Conservation (phyloP, 2,888 invertebrate genomes). For the Spisula solida region DNA sequence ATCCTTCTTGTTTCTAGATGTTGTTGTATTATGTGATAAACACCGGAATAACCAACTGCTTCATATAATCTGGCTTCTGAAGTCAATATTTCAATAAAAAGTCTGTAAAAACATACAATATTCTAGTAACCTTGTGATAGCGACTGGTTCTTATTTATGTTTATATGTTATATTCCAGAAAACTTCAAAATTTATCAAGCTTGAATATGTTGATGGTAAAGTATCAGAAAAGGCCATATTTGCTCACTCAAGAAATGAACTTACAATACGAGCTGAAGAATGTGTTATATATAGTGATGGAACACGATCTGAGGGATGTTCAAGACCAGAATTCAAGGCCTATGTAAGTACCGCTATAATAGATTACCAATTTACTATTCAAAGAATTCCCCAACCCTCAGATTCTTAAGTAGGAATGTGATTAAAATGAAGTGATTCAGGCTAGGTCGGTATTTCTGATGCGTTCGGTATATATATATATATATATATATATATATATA, state of each 20-base stretch:
- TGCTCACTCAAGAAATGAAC: constrained; percentile 81
- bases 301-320: constrained; percentile 83
- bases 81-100: too few species aligned
- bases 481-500: too few species aligned
- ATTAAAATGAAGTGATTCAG: not conserved
- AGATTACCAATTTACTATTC: not conserved
- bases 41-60: too few species aligned
- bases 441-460: not conserved
- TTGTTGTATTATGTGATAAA: too few species aligned
- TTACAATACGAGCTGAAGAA: constrained; percentile 82
- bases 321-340: constrained; percentile 82
- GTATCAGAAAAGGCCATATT: constrained; percentile 85
- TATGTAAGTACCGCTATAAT: constrained; percentile 82
- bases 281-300: constrained; percentile 86
- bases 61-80: too few species aligned
- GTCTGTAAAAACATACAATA: too few species aligned
- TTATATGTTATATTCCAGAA: constrained; percentile 56
- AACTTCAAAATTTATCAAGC: constrained; percentile 81
- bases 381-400: not conserved
- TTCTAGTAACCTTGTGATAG: too few species aligned
- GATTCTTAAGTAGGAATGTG: not conserved
- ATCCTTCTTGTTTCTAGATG: too few species aligned
- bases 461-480: too few species aligned
- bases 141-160: too few species aligned
- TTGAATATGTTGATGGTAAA: constrained; percentile 83